Base-by-base conservation (phyloP, 1,140 invertebrate genomes). In the Acromyrmex heyeri region DNA sequence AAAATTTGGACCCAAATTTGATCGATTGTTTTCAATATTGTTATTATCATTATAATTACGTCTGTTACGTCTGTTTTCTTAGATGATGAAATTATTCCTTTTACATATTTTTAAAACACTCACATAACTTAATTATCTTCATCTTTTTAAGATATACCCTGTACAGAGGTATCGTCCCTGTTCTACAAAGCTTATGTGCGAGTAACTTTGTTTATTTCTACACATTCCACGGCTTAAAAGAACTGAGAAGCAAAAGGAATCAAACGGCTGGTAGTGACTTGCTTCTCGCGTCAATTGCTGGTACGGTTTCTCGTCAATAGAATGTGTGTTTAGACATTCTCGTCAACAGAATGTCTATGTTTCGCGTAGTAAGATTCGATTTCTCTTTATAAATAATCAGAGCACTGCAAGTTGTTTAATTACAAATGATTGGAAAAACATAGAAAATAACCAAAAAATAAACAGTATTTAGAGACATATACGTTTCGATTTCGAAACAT, bases 141-240 rank as follows among this genome's bases (percentile, higher is more conserved):
- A 0, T 38, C 53, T 75, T 16, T 72, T 72, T 24, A 72, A 91
- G 89, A 34, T 61, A 8, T 5, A 90, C 89, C 0, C 92, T 99
- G 12, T 99, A 99, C 93, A 95, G 97, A 91, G 98, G 98, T 2
- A 95, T 98, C 21, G 95, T 97, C 18, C 98, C 98, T 10, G 98
- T 98, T 18, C 95, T 99, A 6, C 96, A 98, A 89, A 98, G 97
- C 86, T 93, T 99, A 0, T 98, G 97, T 91, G 97, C 97, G 69
- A 99, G 98, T 67, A 99, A 98, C 95, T 99, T 99, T 95, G 97
- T 99, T 18, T 99, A 99, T 94, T 99, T 99, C 92, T 99, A 99
- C 93, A 96, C 98, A 87, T 99, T 98, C 93, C 98, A 99, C 95
- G 97, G 97, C 4, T 94, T 99, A 8, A 97, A 98, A 93, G 95